Base-by-base conservation (phyloP, 2,888 invertebrate species). In the Marasmarcha lunaedactyla region DNA sequence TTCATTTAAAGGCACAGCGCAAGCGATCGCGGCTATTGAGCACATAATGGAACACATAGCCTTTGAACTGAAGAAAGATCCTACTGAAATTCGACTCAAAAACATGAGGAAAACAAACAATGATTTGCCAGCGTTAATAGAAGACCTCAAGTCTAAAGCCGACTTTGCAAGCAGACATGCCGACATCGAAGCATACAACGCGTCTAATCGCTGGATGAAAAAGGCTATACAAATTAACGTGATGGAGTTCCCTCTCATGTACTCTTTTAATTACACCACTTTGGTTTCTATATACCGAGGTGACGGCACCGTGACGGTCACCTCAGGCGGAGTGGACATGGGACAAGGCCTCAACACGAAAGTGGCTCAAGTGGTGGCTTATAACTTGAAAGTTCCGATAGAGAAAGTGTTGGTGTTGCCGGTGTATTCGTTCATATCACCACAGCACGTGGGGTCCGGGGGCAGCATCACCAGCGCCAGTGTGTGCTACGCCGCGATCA, bases 341-440 rank as follows among this genome's bases (percentile, higher is more conserved):
- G 92, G 91, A 0, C 92, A 92, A 71, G 91, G 91, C 4, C 83
- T 91, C 46, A 59, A 90, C 46, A 91, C 91, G 5, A 60, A 57
- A 45, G 45, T 59, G 2, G 54, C 55, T 6, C 66, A 66, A 48
- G 56, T 62, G 2, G 58, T 57, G 14, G 66, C 64, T 2, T 46
- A 52, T 13, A 50, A 63, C 46, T 44, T 66, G 9, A 15, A 41
- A 34, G 42, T 66, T 13, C 50, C 66, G 1, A 55, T 63, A 4
- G 57, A 65, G 13, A 60, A 51, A 14, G 59, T 65, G 0, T 27
- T 50, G 2, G 50, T 65, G 1, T 14, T 52, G 34, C 57, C 63
- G 1, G 37, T 37, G 34, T 20, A 45, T 6, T 61, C 56, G 40
- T 54, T 58, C 41, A 50, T 59, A 7, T 56, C 59, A 0, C 64